Evolutionary conservation across 2,113 vertebrate species (phyloP), one percentile per base, ranked within the genome.

Genomic region (Spea bombifrons): DNA sequence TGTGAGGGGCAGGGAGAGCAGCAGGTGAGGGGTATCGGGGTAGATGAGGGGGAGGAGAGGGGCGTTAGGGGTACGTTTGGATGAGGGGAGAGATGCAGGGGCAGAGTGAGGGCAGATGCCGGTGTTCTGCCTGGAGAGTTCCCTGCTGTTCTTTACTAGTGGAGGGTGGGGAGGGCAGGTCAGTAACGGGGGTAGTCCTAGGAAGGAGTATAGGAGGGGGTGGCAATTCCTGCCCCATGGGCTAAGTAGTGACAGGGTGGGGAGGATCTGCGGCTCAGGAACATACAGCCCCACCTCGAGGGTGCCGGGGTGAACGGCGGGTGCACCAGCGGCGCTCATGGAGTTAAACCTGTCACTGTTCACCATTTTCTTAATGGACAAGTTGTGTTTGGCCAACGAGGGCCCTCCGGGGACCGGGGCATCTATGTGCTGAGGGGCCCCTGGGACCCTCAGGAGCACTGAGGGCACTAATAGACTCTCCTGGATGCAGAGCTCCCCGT

Each of bases 301-400:
- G 3, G n/a, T 7, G 10, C 7, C 5, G 0, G 43, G 45, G 43
- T 15, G 46, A 30, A 8, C 57, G 8, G 16, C 57, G 8, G 16
- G 61, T 66, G 45, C 8, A 6, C 6, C 43, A 4, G 53, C 65
- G 16, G 45, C 1, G 3, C 64, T 9, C 46, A 64, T 30, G 2
- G 30, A 30, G 30, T 30, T 30, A 30, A 30, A 30, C 45, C 46
- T 77, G 75, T 77, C 75, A 77, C 8, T 13, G n/a, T 43, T 45
- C 16, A 55, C 49, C 45, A 77, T 48, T 67, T 71, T 15, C 68
- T 65, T 78, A 71, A 78, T 78, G 76, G 76, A 71, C 68, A 71
- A 71, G 68, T 78, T 71, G 15, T 78, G 76, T 78, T 65, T 55
- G 55, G 6, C 49, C 17, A 16, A 13, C 49, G 10, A 17, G 17